A percentile compares a stretch with the other conserved stretches of the same genome.
phyloP scores from a whole-genome alignment of 2,797 vertebrate genomes.

The Catostomus latipinnis region DNA sequence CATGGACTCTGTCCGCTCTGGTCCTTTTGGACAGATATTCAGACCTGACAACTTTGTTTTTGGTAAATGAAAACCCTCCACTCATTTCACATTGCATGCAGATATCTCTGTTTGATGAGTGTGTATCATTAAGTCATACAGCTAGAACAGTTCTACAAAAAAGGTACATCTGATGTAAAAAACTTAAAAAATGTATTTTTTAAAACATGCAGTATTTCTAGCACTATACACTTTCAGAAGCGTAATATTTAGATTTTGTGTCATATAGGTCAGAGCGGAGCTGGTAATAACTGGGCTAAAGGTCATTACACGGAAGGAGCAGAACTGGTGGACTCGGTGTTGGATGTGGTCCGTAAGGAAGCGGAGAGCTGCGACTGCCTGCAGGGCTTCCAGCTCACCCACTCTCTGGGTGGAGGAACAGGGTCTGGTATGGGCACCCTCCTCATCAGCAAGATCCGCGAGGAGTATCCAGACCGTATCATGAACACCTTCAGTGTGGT shows the following conservation, averaged over 20 bases:
- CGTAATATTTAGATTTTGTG: neutral
- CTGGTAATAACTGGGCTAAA: slow-evolving; percentile 89
- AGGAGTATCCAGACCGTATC: too few relatives aligned
- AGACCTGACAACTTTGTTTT: slow-evolving; percentile 96
- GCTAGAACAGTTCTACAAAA: too few relatives aligned
- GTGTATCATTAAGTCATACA: too few relatives aligned
- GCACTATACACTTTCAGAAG: neutral
- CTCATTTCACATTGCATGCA: too few relatives aligned
- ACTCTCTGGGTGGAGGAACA: slow-evolving; percentile 83
- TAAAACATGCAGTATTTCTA: too few relatives aligned
- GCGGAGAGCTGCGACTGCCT: slow-evolving; percentile 63
- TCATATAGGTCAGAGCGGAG: slow-evolving; percentile 82
- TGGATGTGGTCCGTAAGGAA: slow-evolving; percentile 65
- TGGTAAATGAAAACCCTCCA: slow-evolving; percentile 72
- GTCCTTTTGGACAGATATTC: slow-evolving; percentile 94
- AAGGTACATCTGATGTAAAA: too few relatives aligned
- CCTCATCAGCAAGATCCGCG: too few relatives aligned
- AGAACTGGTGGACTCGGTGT: slow-evolving; percentile 72
- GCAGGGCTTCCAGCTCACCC: slow-evolving; percentile 84
- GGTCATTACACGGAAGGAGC: slow-evolving; percentile 87
- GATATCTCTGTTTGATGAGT: too few relatives aligned
- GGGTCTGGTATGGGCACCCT: slow-evolving; percentile 85
- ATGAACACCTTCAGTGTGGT: slow-evolving; percentile 54
- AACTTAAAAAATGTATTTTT: too few relatives aligned
- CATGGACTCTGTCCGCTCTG: slow-evolving; percentile 94